These are phyloP conservation scores for Hemicordylus capensis DNA, from an alignment of 2,113 vertebrate species.

Conservation along the genomic window DNA sequence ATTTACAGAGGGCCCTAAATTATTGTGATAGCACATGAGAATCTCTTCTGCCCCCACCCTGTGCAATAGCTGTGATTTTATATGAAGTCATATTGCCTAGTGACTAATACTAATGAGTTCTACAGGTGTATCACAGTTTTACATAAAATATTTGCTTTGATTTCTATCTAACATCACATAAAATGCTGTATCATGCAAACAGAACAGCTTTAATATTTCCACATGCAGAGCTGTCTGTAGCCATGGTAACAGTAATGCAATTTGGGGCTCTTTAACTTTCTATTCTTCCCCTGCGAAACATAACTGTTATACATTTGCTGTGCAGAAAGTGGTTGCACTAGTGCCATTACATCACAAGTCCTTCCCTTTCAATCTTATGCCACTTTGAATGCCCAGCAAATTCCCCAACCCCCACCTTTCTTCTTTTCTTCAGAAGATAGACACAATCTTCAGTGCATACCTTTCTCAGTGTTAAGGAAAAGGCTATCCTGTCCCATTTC, in stretches of 20 bases:
- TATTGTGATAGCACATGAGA: not conserved
- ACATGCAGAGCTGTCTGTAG: not conserved
- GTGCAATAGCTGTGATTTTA: not conserved
- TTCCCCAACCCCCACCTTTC: not conserved
- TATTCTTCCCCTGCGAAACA: not conserved
- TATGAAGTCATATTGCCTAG: not conserved
- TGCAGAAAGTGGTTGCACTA: not conserved
- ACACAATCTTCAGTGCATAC: not conserved
- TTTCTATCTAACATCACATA: not conserved
- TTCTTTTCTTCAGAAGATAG: not conserved
- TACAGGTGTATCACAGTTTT: not conserved
- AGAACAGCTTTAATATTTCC: not conserved
- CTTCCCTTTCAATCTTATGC: not conserved
- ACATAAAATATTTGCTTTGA: not conserved
- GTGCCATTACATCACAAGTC: not conserved
- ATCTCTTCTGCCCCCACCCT: not conserved
- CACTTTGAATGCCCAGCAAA: not conserved
- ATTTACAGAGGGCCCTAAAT: not conserved
- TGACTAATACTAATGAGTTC: not conserved
- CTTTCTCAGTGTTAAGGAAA: not conserved
- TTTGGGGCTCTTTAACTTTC: not conserved
- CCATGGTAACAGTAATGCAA: not conserved
- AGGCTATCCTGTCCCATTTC: not conserved
- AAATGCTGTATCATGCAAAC: not conserved
- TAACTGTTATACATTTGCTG: not conserved